Evolutionary conservation across 1,140 invertebrate genomes (phyloP), one percentile per base, ranked within the genome.

Genomic region (Batillaria attramentaria): DNA sequence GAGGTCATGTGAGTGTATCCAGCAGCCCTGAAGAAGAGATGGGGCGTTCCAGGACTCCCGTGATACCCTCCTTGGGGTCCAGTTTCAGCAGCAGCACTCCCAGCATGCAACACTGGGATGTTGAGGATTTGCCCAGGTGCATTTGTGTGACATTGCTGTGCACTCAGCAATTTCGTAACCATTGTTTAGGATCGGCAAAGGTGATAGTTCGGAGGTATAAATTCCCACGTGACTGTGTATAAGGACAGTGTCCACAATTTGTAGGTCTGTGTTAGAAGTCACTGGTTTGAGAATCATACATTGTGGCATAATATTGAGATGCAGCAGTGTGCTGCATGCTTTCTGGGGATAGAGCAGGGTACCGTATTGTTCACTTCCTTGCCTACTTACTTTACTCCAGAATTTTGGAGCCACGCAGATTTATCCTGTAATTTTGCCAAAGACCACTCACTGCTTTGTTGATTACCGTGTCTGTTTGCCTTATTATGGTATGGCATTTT

Each of bases 81-180:
- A 46, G 68, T 24, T 16, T 39, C 28, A 46, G 66, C 37, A 42
- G 41, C 70, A 79, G 46, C 60, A 73, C 78, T 35, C 69, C 70
- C n/a, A 73, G 35, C 28, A 66, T 54, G 24, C 33, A 41, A 37
- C 20, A 43, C 8, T 79, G 78, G 78, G 69, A 79, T 39, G 6
- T 33, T 10, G 60, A 50, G 8, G 6, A 57, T 42, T 57, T 79
- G 28, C 78, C 70, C 35, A 79, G 78, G 78, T 79, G 42, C n/a
- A n/a, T n/a, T n/a, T n/a, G n/a, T n/a, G n/a, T 35, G 68, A 6
- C 1, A 39, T 0, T 62, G n/a, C 4, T 4, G n/a, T 62, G 57
- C n/a, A 16, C n/a, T n/a, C n/a, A n/a, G n/a, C n/a, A n/a, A n/a
- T n/a, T n/a, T n/a, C n/a, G n/a, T n/a, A n/a, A n/a, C n/a, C n/a